phyloP scores from a whole-genome alignment of 1,140 invertebrate species.

The Drosophila repletoides region DNA sequence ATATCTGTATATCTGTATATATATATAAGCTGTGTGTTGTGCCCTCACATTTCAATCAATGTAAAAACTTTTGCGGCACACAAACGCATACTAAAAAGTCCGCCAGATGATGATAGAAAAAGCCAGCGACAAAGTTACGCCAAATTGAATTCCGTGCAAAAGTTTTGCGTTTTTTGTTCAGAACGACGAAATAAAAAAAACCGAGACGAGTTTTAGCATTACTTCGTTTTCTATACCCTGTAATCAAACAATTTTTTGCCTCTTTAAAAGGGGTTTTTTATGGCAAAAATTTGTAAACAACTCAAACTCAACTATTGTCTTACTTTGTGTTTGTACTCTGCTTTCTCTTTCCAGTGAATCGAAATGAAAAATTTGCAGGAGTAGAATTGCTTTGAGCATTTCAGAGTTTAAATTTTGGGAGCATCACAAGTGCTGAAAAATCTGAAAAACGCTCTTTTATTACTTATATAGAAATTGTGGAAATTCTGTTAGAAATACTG shows the following conservation, averaged over 20 bases:
- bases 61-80: constrained; percentile 52
- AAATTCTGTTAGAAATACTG: neutral
- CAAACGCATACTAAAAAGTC: constrained; percentile 67
- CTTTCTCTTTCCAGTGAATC: no score
- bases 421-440: no score
- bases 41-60: constrained; percentile 68
- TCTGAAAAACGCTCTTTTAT: no score
- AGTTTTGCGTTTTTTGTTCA: constrained; percentile 33
- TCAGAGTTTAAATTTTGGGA: no score
- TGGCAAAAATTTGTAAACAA: no score
- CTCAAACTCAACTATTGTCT: no score
- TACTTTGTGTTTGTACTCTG: no score
- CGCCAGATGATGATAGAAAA: constrained; percentile 44
- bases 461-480: no score
- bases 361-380: no score
- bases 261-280: no score
- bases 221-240: constrained; percentile 4
- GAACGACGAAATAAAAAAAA: constrained; percentile 5
- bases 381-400: no score
- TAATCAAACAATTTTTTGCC: neutral
- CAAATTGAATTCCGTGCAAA: constrained; percentile 70
- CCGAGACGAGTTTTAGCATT: neutral
- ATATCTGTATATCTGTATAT: neutral
- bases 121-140: constrained; percentile 53
- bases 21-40: constrained; percentile 2